phyloP scores from a whole-genome alignment of 2,888 invertebrate genomes.

The Galeopsomyia nigrocyanea region DNA sequence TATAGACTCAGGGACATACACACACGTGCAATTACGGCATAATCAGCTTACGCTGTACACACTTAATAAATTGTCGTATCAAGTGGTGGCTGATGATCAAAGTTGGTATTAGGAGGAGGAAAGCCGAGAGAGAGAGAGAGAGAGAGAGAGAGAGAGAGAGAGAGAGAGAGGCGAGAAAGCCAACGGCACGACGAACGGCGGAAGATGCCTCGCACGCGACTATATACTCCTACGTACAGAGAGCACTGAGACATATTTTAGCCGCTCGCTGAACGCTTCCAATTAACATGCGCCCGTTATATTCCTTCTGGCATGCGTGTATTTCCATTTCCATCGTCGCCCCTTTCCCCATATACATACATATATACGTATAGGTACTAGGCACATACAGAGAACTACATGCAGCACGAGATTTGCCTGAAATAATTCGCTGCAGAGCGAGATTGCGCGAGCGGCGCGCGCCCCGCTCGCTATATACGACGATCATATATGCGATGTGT shows the following conservation, averaged over 20 bases:
- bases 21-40: neutral
- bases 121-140: neutral
- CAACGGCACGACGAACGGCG: no score
- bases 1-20: no score
- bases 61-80: slow-evolving; percentile 13
- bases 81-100: slow-evolving; percentile 6
- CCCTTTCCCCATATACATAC: no score
- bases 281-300: slow-evolving; percentile 22
- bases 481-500: neutral
- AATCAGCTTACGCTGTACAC: neutral
- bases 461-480: neutral
- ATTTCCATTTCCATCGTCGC: slow-evolving; percentile 27
- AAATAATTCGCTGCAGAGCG: slow-evolving; percentile 35
- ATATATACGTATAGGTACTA: neutral
- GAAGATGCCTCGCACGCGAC: slow-evolving; percentile 14
- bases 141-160: neutral
- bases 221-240: slow-evolving; percentile 1
- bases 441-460: slow-evolving; percentile 17
- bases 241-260: slow-evolving; percentile 16
- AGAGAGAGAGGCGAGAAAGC: slow-evolving; percentile 2
- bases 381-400: neutral
- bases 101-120: slow-evolving; percentile 11
- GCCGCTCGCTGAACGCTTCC: slow-evolving; percentile 2
- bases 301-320: neutral
- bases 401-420: slow-evolving; percentile 11